phyloP scores from a whole-genome alignment of 1,140 invertebrate species.

The Laodelphax striatellus region DNA sequence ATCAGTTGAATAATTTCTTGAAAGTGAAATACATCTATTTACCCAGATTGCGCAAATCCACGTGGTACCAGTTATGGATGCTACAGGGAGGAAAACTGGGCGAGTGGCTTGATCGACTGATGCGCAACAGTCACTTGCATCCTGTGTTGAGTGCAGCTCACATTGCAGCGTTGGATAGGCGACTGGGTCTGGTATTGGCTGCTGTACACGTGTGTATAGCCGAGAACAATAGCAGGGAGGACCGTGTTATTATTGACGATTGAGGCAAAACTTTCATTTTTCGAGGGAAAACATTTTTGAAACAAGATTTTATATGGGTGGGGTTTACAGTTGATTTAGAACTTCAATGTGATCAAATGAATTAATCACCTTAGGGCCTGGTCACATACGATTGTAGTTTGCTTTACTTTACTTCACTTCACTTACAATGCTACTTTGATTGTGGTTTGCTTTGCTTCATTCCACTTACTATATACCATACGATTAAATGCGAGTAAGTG shows the following conservation, averaged over 20 bases:
- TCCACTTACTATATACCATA: too few relatives aligned
- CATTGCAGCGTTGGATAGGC: slow-evolving; percentile 64
- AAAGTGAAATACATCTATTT: slow-evolving; percentile 8
- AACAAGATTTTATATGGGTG: too few relatives aligned
- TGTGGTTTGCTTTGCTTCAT: too few relatives aligned
- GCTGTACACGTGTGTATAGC: slow-evolving; percentile 57
- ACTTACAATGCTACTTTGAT: too few relatives aligned
- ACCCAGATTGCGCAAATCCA: slow-evolving; percentile 52
- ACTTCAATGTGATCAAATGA: too few relatives aligned
- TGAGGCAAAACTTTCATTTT: not conserved
- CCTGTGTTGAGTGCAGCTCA: slow-evolving; percentile 62
- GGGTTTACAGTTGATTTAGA: too few relatives aligned
- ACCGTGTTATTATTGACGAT: not conserved
- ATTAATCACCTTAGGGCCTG: too few relatives aligned
- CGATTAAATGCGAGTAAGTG: too few relatives aligned
- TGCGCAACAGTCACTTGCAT: slow-evolving; percentile 35
- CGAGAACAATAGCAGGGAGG: slow-evolving; percentile 14
- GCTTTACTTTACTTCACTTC: too few relatives aligned
- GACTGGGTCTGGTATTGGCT: slow-evolving; percentile 58
- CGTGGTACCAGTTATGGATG: slow-evolving; percentile 54
- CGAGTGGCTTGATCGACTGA: slow-evolving; percentile 35
- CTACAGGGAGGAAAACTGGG: slow-evolving; percentile 53
- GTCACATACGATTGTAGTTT: too few relatives aligned
- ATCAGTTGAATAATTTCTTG: too few relatives aligned
- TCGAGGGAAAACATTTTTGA: not conserved